Evolutionary conservation across 2,797 vertebrate species (phyloP).

Genomic region (Paedocypris micromegethes): DNA sequence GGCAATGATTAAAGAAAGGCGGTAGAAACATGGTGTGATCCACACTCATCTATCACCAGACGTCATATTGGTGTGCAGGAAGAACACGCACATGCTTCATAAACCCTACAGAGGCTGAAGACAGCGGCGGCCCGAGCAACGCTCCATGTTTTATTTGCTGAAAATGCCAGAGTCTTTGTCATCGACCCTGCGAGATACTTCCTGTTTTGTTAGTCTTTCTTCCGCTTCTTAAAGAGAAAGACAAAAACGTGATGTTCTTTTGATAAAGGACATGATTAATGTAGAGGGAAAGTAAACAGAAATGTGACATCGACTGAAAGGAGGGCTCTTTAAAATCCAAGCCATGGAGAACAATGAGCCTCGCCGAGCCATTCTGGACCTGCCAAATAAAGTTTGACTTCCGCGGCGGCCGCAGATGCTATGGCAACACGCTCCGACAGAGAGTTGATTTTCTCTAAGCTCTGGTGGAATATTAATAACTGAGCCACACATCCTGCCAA

Average conservation of each 20-base stretch:
- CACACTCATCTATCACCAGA: constrained; percentile 27
- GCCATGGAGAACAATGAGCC: constrained; percentile 57
- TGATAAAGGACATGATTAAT: constrained; percentile 52
- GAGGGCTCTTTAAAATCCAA: constrained; percentile 55
- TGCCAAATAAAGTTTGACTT: constrained; percentile 54
- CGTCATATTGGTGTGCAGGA: constrained; percentile 37
- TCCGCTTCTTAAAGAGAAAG: constrained; percentile 45
- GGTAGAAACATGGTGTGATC: too few relatives aligned
- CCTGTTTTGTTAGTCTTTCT: constrained; percentile 57
- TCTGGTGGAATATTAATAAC: constrained; percentile 64
- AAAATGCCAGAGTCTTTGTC: constrained; percentile 43
- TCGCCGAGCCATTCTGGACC: constrained; percentile 44
- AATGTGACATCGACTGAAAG: constrained; percentile 60
- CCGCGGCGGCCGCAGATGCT: constrained; percentile 55
- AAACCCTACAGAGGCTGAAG: constrained; percentile 19
- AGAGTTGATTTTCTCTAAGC: constrained; percentile 64
- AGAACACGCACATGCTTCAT: constrained; percentile 37
- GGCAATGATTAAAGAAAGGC: too few relatives aligned
- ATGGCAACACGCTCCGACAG: constrained; percentile 63
- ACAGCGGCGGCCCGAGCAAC: constrained; percentile 13
- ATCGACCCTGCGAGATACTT: constrained; percentile 60
- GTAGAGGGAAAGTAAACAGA: constrained; percentile 57
- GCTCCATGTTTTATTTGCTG: constrained; percentile 28
- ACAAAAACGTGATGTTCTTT: constrained; percentile 49
- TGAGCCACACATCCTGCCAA: constrained; percentile 54